phyloP scores from a whole-genome alignment of 2,113 vertebrate species.

The Microtus oregoni region DNA sequence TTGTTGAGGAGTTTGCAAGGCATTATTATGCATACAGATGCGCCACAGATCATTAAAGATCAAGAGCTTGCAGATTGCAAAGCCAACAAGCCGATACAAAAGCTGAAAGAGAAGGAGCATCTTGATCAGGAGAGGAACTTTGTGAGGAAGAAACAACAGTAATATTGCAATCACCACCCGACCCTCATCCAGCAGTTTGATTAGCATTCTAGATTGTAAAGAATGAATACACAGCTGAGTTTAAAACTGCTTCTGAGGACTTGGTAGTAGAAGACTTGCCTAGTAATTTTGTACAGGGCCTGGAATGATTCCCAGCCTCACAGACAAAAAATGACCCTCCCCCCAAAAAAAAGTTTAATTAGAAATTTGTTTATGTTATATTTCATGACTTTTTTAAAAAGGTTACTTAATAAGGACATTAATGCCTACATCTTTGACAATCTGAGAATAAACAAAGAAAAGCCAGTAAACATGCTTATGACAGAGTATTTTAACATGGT shows the following conservation, averaged over 20 bases:
- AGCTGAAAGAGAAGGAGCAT: slow-evolving; percentile 40
- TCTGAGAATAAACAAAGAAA: not conserved
- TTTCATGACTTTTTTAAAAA: slow-evolving; percentile 16
- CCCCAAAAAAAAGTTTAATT: not conserved
- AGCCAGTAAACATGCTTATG: not conserved
- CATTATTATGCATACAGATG: slow-evolving; percentile 70
- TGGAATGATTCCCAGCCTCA: not conserved
- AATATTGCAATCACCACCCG: not conserved
- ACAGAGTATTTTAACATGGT: not conserved
- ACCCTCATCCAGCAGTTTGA: not conserved
- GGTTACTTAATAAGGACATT: not conserved
- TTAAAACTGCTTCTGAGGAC: not conserved
- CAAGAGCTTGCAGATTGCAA: slow-evolving; percentile 71
- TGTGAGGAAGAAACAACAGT: slow-evolving; percentile 5
- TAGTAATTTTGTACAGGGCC: not conserved
- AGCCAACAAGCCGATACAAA: slow-evolving; percentile 58
- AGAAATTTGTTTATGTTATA: not conserved
- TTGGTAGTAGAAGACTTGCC: not conserved
- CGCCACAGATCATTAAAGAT: slow-evolving; percentile 77
- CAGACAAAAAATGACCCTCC: not conserved
- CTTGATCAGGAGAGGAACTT: slow-evolving; percentile 48
- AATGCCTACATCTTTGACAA: not conserved
- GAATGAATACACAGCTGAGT: not conserved
- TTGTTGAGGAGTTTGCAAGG: slow-evolving; percentile 66
- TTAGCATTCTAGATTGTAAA: slow-evolving; percentile 17